Percentiles rank a stretch among this genome's conserved stretches.
Conservation (phyloP, 2,113 vertebrate genomes). For the Marcusenius ussheri region DNA sequence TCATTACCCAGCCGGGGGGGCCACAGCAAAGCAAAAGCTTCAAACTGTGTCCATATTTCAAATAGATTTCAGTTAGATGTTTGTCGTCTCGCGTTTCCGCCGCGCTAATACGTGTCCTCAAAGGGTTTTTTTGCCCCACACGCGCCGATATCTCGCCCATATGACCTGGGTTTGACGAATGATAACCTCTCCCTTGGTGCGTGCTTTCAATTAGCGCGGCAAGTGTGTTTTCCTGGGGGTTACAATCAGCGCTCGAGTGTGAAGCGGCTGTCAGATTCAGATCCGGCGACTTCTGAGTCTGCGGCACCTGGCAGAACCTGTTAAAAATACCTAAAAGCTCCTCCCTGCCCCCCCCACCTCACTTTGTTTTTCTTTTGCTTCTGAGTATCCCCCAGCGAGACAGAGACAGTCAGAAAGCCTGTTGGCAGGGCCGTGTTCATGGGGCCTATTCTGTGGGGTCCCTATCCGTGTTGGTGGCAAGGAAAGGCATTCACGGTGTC, state of each 20-base stretch:
- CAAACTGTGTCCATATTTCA: neutral
- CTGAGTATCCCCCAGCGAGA: neutral
- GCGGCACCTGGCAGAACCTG: neutral
- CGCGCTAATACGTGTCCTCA: neutral
- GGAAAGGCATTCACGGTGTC: neutral
- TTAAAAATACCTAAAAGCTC: neutral
- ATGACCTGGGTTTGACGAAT: neutral
- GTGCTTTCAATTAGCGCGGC: neutral
- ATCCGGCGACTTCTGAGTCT: neutral
- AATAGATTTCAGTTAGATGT: neutral
- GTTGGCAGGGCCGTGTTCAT: neutral
- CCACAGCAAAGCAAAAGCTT: neutral
- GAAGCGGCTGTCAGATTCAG: neutral
- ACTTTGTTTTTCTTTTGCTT: neutral
- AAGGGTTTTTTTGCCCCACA: neutral
- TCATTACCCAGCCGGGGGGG: neutral
- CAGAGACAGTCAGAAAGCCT: neutral
- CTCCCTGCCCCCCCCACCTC: neutral
- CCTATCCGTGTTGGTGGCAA: neutral
- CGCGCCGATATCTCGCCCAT: neutral
- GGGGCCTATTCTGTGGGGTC: neutral
- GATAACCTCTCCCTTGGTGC: neutral
- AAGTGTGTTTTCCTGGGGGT: neutral
- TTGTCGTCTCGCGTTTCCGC: neutral
- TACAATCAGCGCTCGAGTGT: neutral